Base-by-base conservation (phyloP, 2,113 vertebrate genomes). In the Upupa epops region DNA sequence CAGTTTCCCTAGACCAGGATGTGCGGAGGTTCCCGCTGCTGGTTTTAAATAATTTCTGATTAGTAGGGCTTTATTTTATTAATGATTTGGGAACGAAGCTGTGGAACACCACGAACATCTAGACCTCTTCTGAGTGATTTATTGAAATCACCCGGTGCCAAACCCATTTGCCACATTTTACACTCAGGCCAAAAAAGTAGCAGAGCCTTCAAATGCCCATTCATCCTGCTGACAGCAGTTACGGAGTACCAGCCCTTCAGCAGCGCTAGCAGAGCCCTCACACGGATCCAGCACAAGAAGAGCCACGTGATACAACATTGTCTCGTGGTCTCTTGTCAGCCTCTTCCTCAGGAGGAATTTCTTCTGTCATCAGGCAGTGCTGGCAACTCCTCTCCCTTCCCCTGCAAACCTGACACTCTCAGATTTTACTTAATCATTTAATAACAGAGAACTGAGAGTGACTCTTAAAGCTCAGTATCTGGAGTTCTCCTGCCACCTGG, bases 71-170 rank as follows among this genome's bases (percentile, higher is more conserved):
- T 70, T 52, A 60, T 71, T 85, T 92, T 49, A 68, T n/a, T 25
- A 56, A 75, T 0, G 1, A 31, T 88, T 88, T n/a, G 56, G 88
- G 92, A 83, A 24, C 0, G 11, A 83, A 63, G 56, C 26, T 89
- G 90, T 86, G 90, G 88, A 94, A 52, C 90, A 75, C 79, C 92
- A 74, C 2, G 14, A 77, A 64, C 3, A 3, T 76, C 59, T 51
- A 70, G 91, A 34, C 64, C 89, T 88, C 91, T 86, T 88, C 68
- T 19, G 72, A 19, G 64, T 74, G 95, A 95, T 91, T 92, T 91
- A 88, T 8, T 51, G 90, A n/a, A 48, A 55, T 72, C 65, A 13
- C 60, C 1, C 17, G 2, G 69, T 88, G 90, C 92, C 94, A 95
- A 93, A 91, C 52, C 34, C 94, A 49, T 89, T 74, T 66, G 91